phyloP scores from a whole-genome alignment of 1,140 invertebrate species.

The Mamestra configurata region DNA sequence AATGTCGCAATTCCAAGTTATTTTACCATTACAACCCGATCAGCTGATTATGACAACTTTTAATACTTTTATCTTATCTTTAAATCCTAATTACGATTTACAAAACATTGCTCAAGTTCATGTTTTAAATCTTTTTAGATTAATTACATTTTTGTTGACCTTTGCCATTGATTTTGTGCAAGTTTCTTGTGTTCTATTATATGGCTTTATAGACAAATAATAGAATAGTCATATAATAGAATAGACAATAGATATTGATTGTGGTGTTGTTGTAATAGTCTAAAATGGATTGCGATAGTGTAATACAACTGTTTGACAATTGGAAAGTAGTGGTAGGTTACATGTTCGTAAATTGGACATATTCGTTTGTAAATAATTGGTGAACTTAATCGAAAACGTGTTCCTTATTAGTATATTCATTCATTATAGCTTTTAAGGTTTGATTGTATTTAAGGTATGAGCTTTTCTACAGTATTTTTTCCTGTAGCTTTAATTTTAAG shows the following conservation, averaged over 20 bases:
- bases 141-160: conserved; percentile 38
- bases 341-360: neutral
- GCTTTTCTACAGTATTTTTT: no score
- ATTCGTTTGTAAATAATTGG: neutral
- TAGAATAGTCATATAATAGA: neutral
- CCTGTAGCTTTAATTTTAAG: no score
- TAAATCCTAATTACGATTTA: conserved; percentile 39
- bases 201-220: neutral
- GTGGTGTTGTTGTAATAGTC: neutral
- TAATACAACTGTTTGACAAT: neutral
- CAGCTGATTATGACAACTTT: neutral
- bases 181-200: conserved; percentile 10
- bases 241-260: conserved; percentile 21
- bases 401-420: no score
- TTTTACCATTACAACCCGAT: conserved; percentile 17
- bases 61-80: neutral
- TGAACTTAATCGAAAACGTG: neutral
- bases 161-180: conserved; percentile 36
- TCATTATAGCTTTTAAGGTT: no score
- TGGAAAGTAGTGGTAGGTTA: neutral
- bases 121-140: conserved; percentile 18
- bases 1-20: conserved; percentile 30
- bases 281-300: neutral
- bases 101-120: conserved; percentile 12
- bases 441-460: no score